phyloP scores from a whole-genome alignment of 2,113 vertebrate genomes.

The Alethe castanea region DNA sequence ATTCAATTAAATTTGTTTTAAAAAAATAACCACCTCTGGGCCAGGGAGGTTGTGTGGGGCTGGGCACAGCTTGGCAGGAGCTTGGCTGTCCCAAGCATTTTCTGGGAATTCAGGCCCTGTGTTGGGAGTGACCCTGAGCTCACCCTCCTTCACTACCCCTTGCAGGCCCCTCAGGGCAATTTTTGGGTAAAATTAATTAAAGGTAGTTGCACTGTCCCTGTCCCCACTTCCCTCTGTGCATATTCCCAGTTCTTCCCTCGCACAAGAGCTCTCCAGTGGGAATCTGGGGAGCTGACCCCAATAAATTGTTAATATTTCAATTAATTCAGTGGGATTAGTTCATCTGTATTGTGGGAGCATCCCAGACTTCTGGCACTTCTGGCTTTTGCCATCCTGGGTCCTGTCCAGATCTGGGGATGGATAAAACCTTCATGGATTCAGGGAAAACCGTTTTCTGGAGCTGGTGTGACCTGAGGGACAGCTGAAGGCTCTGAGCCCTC shows the following conservation, averaged over 20 bases:
- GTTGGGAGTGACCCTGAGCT: neutral
- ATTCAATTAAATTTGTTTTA: neutral
- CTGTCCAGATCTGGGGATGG: neutral
- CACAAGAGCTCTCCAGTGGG: neutral
- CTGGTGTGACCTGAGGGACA: neutral
- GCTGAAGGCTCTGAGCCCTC: neutral
- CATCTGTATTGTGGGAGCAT: neutral
- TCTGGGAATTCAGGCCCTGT: neutral
- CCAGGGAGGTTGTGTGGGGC: neutral
- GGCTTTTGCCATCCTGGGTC: neutral
- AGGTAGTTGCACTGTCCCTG: neutral
- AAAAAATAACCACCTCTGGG: neutral
- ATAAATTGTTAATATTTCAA: neutral
- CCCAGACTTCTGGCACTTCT: neutral
- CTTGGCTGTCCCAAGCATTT: neutral
- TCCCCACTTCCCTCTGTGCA: accelerated
- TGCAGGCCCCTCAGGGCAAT: neutral
- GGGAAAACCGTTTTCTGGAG: neutral
- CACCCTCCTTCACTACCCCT: neutral
- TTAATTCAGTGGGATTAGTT: neutral
- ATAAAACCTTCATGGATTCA: neutral
- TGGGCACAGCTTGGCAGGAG: neutral
- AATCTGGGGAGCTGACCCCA: neutral
- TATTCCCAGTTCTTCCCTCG: neutral
- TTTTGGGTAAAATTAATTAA: neutral